These are phyloP conservation scores for Micrasema longulum DNA, from an alignment of 1,140 invertebrate species.

Conservation along the genomic window DNA sequence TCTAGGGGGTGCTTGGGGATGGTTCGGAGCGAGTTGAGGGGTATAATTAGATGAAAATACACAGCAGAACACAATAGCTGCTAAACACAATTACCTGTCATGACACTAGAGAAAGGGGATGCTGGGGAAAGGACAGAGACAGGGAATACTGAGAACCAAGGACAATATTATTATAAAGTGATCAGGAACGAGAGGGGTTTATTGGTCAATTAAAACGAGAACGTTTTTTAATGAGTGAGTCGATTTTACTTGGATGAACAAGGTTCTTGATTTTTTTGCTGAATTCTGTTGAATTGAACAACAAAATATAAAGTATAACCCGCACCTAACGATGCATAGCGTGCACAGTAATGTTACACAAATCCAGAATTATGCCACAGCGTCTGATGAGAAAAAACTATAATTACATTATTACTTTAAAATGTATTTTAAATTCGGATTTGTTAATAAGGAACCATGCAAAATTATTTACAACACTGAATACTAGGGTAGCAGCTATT, in stretches of 20 bases:
- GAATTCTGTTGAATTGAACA: too few species aligned
- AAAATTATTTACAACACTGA: too few species aligned
- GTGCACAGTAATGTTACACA: too few species aligned
- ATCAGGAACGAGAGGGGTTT: constrained; percentile 22
- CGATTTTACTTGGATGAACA: neutral
- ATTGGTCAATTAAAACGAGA: constrained; percentile 26
- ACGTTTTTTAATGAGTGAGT: constrained; percentile 13
- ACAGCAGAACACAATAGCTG: constrained; percentile 20
- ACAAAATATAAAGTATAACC: too few species aligned
- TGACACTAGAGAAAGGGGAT: constrained; percentile 12
- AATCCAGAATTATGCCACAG: too few species aligned
- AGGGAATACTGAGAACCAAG: neutral
- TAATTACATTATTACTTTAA: too few species aligned
- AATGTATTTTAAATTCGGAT: too few species aligned
- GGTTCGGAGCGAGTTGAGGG: neutral
- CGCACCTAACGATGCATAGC: too few species aligned
- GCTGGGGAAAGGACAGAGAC: neutral
- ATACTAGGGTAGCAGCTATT: too few species aligned
- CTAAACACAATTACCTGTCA: constrained; percentile 40
- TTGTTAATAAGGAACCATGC: too few species aligned
- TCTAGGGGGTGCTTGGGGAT: neutral
- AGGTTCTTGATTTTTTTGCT: too few species aligned
- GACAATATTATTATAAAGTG: constrained; percentile 43
- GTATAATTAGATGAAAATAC: constrained; percentile 39
- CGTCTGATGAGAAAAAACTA: too few species aligned